A percentile compares a stretch with the other conserved stretches of the same genome.
phyloP scores from a whole-genome alignment of 2,113 vertebrate genomes.

The Clarias magur region DNA sequence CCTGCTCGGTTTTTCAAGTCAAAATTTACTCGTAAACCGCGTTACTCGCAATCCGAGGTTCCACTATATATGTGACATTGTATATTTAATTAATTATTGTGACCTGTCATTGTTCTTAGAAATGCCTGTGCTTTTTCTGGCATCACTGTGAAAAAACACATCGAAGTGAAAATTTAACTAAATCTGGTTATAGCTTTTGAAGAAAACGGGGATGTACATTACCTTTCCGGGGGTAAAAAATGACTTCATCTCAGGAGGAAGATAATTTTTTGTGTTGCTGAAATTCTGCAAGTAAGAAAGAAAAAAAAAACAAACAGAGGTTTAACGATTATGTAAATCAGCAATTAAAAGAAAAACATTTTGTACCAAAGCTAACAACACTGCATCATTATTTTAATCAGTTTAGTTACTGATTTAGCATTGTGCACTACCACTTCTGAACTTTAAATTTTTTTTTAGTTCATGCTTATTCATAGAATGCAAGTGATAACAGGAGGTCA shows the following conservation, averaged over 20 bases:
- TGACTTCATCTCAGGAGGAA: conserved; percentile 96
- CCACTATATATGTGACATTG: neutral
- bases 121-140: neutral
- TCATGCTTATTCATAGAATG: too few relatives aligned
- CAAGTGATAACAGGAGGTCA: too few relatives aligned
- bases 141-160: neutral
- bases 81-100: neutral
- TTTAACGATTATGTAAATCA: neutral
- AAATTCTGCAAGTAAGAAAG: conserved; percentile 81
- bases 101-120: neutral
- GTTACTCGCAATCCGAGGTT: too few relatives aligned
- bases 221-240: conserved; percentile 99
- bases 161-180: neutral
- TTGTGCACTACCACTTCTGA: too few relatives aligned
- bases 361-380: neutral
- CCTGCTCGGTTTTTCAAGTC: too few relatives aligned
- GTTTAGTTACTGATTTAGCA: neutral
- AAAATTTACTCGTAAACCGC: too few relatives aligned
- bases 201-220: neutral
- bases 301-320: neutral
- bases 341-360: neutral
- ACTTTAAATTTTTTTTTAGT: too few relatives aligned
- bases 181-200: too few relatives aligned
- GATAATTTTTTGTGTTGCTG: conserved; percentile 98
- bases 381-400: neutral